These are phyloP conservation scores for Myzus persicae DNA, from an alignment of 1,140 invertebrate genomes.

Conservation along the genomic window DNA sequence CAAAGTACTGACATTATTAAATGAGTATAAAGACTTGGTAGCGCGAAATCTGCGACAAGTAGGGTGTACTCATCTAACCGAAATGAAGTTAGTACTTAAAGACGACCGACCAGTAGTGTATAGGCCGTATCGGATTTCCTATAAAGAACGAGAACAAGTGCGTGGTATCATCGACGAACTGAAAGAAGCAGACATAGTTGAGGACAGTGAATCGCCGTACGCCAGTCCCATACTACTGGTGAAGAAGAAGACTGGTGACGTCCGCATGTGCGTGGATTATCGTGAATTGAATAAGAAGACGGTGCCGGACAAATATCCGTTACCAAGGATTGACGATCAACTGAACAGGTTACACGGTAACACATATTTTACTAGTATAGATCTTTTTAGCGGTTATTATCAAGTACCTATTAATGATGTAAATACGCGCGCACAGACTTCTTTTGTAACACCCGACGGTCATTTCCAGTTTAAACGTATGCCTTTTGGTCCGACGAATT, in stretches of 20 bases:
- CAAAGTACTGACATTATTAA: neutral
- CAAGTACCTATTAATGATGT: conserved; percentile 65
- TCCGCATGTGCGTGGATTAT: conserved; percentile 17
- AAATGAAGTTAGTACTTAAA: neutral
- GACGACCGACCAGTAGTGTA: conserved; percentile 27
- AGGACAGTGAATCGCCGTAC: neutral
- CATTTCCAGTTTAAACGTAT: conserved; percentile 65
- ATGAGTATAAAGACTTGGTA: conserved; percentile 11
- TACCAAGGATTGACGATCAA: conserved; percentile 12
- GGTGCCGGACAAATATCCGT: neutral
- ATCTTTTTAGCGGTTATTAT: conserved; percentile 67
- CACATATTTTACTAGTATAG: conserved; percentile 65
- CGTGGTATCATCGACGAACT: neutral
- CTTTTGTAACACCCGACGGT: conserved; percentile 63
- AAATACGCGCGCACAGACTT: conserved; percentile 65
- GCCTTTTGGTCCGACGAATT: conserved; percentile 66
- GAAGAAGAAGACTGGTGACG: neutral
- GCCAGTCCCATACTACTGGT: neutral
- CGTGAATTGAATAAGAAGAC: neutral
- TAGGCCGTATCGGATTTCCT: neutral
- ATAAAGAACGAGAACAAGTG: neutral
- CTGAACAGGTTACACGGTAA: conserved; percentile 62
- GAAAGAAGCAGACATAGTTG: neutral
- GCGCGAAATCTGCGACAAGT: neutral
- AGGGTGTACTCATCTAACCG: neutral